A percentile compares a stretch with the other conserved stretches of the same genome.
Evolutionary conservation across 2,888 invertebrate species (phyloP).

Genomic region (Morpho helenor): DNA sequence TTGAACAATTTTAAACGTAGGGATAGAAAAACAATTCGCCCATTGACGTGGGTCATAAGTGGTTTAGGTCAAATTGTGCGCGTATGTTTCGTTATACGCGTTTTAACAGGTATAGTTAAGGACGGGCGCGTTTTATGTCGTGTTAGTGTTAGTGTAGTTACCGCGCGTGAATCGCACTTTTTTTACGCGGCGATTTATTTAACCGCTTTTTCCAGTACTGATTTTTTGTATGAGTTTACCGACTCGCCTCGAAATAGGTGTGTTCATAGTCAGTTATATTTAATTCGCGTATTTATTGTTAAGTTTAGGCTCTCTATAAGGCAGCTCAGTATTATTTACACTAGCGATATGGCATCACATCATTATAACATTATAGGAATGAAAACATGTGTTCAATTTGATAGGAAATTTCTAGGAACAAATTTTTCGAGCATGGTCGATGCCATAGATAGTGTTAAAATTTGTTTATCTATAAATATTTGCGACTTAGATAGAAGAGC

Average conservation of each 20-base stretch:
- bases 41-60: conserved; percentile 10
- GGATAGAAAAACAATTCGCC: conserved; percentile 12
- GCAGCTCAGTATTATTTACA: conserved; percentile 53
- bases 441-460: conserved; percentile 28
- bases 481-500: conserved; percentile 22
- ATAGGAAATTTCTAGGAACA: conserved; percentile 24
- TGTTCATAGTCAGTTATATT: conserved; percentile 38
- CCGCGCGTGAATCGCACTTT: conserved; percentile 47
- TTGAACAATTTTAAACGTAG: neutral
- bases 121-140: conserved; percentile 36
- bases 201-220: conserved; percentile 64
- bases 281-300: conserved; percentile 45
- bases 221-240: conserved; percentile 40
- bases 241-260: conserved; percentile 33
- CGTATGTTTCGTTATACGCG: conserved; percentile 11
- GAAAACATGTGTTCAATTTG: conserved; percentile 33
- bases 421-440: conserved; percentile 18
- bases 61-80: conserved; percentile 3
- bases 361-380: conserved; percentile 16
- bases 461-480: conserved; percentile 2
- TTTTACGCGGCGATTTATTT: conserved; percentile 37
- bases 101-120: conserved; percentile 18
- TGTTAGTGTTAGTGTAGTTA: conserved; percentile 40
- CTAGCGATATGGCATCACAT: conserved; percentile 33
- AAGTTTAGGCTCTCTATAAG: conserved; percentile 41